These are phyloP conservation scores for Podiceps cristatus DNA, from an alignment of 2,113 vertebrate species.

Conservation along the genomic window DNA sequence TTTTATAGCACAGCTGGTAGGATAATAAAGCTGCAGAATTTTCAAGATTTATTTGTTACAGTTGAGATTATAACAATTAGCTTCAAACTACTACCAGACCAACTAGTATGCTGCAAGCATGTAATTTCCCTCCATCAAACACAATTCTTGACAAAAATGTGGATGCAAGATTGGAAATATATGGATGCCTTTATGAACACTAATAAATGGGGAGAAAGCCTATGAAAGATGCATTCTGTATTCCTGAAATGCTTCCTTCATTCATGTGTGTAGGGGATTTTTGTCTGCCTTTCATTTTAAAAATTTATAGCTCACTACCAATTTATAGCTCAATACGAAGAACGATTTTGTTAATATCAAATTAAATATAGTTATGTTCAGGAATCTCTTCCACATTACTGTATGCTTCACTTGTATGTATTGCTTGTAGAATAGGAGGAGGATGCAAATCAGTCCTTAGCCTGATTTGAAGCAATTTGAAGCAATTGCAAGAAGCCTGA, in stretches of 20 bases:
- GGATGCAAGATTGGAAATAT: not conserved
- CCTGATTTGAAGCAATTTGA: not conserved
- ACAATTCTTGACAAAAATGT: not conserved
- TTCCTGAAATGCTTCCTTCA: not conserved
- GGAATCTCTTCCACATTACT: not conserved
- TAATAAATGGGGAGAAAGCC: not conserved
- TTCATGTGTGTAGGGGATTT: not conserved
- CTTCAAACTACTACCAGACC: not conserved
- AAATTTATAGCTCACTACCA: not conserved
- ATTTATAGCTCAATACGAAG: not conserved
- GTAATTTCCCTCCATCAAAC: not conserved
- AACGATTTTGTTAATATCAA: not conserved
- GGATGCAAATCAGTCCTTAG: not conserved
- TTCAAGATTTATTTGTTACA: not conserved
- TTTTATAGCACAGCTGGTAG: not conserved
- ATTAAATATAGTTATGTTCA: not conserved
- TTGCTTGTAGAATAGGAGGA: not conserved
- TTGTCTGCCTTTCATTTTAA: not conserved
- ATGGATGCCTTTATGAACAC: not conserved
- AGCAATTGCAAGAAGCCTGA: not conserved
- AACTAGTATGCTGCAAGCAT: not conserved
- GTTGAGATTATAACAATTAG: not conserved
- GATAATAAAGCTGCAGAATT: not conserved
- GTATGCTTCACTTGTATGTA: not conserved
- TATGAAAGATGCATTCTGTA: not conserved